Conservation (phyloP, 2,888 invertebrate species). For the Hartigia nigra region DNA sequence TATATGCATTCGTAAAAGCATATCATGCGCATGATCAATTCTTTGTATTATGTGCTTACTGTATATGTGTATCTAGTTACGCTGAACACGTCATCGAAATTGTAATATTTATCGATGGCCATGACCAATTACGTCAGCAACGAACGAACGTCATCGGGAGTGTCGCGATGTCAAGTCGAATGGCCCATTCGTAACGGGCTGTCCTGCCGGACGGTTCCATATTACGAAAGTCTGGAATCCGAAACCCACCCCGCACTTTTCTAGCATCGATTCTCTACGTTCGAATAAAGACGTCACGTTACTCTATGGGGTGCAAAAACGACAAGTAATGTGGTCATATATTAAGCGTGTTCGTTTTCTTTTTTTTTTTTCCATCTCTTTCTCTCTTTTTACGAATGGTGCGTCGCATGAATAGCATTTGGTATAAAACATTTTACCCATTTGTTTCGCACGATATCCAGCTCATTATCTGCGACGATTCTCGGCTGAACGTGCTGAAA, state of each 20-base stretch:
- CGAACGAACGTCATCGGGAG: neutral
- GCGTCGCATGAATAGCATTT: slow-evolving; percentile 7
- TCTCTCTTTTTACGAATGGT: neutral
- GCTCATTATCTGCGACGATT: slow-evolving; percentile 31
- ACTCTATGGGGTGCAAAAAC: neutral
- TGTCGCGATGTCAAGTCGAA: neutral
- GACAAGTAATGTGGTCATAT: slow-evolving; percentile 1
- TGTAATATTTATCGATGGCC: neutral
- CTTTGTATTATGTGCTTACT: neutral
- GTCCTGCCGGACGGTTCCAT: neutral
- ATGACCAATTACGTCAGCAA: neutral
- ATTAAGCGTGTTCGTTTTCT: neutral
- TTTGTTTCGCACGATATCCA: slow-evolving; percentile 32
- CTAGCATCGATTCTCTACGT: neutral
- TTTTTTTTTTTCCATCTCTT: neutral
- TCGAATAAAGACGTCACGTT: neutral
- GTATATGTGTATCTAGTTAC: neutral
- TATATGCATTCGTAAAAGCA: neutral
- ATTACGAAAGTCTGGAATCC: neutral
- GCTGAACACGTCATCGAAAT: neutral
- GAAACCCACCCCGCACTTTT: neutral
- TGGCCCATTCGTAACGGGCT: neutral
- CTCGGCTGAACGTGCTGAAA: neutral
- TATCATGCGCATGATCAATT: neutral
- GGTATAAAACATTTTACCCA: slow-evolving; percentile 35